phyloP scores from a whole-genome alignment of 2,113 vertebrate species.

The Glareola pratincola region DNA sequence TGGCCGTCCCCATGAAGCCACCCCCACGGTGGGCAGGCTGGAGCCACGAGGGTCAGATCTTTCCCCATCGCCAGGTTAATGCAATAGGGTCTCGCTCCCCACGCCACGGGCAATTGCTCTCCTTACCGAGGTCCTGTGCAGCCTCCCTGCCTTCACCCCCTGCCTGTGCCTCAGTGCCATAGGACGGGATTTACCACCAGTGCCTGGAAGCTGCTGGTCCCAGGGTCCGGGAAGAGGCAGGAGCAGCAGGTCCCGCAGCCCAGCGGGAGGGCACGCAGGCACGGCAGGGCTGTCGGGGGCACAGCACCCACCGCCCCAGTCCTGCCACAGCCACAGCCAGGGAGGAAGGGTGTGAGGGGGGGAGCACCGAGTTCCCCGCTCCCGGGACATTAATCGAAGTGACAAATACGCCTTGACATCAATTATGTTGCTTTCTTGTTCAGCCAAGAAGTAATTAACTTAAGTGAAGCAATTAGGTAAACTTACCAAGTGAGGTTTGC shows the following conservation, averaged over 20 bases:
- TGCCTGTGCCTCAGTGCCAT: fast-evolving
- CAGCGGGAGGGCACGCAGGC: neutral
- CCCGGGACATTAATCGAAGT: neutral
- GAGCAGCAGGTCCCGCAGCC: fast-evolving
- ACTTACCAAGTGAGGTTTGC: neutral
- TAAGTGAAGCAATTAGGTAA: conserved; percentile 63
- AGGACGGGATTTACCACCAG: neutral
- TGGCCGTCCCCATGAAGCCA: neutral
- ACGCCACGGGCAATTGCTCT: fast-evolving
- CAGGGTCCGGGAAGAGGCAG: neutral
- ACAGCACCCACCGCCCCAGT: neutral
- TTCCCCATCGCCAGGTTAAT: fast-evolving
- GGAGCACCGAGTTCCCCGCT: neutral
- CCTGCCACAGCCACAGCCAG: fast-evolving
- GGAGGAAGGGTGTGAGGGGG: neutral
- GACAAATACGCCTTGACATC: conserved; percentile 29
- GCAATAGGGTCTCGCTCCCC: neutral
- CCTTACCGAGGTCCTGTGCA: fast-evolving
- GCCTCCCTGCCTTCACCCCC: neutral
- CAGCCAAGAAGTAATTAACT: conserved; percentile 50
- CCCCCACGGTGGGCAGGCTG: neutral
- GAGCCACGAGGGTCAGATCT: neutral
- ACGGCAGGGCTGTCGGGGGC: neutral
- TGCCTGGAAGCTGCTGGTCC: neutral
- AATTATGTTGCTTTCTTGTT: conserved; percentile 51